Base-by-base conservation (phyloP, 2,113 vertebrate species). In the Ramphastos sulfuratus region DNA sequence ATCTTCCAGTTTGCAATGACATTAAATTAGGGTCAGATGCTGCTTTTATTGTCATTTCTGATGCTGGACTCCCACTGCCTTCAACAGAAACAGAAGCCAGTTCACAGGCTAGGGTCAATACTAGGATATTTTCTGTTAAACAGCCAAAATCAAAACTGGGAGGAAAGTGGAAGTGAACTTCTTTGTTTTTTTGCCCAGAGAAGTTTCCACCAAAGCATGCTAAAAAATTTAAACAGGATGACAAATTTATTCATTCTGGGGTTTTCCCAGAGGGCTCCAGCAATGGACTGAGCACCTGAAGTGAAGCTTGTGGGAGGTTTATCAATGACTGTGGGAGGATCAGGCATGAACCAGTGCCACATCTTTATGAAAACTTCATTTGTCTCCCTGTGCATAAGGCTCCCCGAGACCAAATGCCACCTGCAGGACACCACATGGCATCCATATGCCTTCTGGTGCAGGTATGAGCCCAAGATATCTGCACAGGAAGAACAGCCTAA, bases 21-120 rank as follows among this genome's bases (percentile, higher is more conserved):
- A 12, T 85, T 91, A 94, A 92, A 87, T 83, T 56, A 82, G 75
- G 75, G 94, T 85, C 96, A 92, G 75, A 83, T 46, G 82, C 56
- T 93, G 82, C 67, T 82, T 63, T 48, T 85, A 0, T 25, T 87
- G 78, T 24, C 9, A 1, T 24, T 89, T 31, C 61, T 75, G 58
- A 59, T 71, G 61, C 19, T 73, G 42, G 19, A 5, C 33, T 81
- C 25, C 4, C 69, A 48, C 42, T 44, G 76, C 17, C 61, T 87
- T 61, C 24, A 71, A 61, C 56, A 87, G 76, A 77, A 94, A 81
- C 23, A 75, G 79, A 67, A 95, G 87, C 61, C 46, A 44, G 37
- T 33, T 56, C 16, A 6, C 30, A 75, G 25, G 52, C 46, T 50
- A 25, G 12, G 69, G 58, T 87, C 72, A 72, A 15, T 5, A 13